Conservation (phyloP, 2,888 invertebrate genomes). For the Axea sp. region DNA sequence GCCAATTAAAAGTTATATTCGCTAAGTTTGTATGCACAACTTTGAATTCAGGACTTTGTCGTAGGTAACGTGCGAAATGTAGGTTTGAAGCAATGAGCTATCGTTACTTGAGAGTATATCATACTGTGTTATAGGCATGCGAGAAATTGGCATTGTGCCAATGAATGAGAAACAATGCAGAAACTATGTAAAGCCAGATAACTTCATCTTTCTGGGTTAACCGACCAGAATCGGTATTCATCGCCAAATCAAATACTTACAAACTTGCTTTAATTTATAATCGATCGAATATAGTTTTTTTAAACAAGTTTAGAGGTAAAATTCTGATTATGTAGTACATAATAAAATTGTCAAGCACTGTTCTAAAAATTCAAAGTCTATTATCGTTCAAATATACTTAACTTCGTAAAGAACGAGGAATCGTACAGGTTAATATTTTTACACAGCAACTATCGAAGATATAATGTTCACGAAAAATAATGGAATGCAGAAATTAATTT, state of each 20-base stretch:
- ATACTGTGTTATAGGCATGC: slow-evolving; percentile 45
- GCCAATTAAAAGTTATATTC: slow-evolving; percentile 60
- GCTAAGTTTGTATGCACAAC: slow-evolving; percentile 50
- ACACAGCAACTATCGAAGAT: too few species aligned
- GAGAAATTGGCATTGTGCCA: slow-evolving; percentile 72
- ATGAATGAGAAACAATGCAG: slow-evolving; percentile 73
- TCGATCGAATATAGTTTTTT: slow-evolving; percentile 33
- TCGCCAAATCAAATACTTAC: slow-evolving; percentile 52
- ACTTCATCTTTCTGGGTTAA: slow-evolving; percentile 72
- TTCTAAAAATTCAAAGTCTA: slow-evolving; percentile 1
- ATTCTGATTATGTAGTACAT: slow-evolving; percentile 5
- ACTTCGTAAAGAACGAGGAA: too few species aligned
- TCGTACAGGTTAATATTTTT: too few species aligned
- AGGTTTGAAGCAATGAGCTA: slow-evolving; percentile 22
- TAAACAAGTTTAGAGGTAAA: slow-evolving; percentile 24
- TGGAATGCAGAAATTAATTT: too few species aligned
- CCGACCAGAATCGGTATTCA: slow-evolving; percentile 64
- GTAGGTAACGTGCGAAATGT: slow-evolving; percentile 44
- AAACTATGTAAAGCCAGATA: slow-evolving; percentile 72
- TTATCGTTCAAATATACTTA: too few species aligned
- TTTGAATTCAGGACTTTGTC: slow-evolving; percentile 38
- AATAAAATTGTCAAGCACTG: slow-evolving; percentile 6
- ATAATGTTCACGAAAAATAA: too few species aligned
- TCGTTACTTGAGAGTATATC: slow-evolving; percentile 46
- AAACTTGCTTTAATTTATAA: slow-evolving; percentile 36